These are phyloP conservation scores for Tortrix viridana DNA, from an alignment of 2,888 invertebrate genomes.

Conservation along the genomic window DNA sequence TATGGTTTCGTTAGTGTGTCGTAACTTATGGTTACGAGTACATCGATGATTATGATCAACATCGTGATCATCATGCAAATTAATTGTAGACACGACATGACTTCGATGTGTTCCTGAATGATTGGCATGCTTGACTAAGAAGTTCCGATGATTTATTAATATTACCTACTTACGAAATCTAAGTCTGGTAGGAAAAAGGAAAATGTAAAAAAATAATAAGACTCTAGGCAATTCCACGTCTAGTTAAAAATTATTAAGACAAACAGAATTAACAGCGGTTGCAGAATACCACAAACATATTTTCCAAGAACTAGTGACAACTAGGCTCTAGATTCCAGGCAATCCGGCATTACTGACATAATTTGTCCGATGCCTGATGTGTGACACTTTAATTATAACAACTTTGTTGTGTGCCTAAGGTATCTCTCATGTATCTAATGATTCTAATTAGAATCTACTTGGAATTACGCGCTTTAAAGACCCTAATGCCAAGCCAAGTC, in stretches of 20 bases:
- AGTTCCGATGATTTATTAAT: no score
- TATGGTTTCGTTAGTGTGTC: no score
- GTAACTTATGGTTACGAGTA: background rate
- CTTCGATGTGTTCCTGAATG: background rate
- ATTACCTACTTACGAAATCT: no score
- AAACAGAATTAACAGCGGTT: conserved; percentile 20
- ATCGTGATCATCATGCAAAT: conserved; percentile 2
- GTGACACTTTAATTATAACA: background rate
- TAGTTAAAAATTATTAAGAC: conserved; percentile 1
- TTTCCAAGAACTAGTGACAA: conserved; percentile 5
- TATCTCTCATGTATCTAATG: no score
- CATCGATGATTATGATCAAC: background rate
- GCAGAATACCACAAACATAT: conserved; percentile 22
- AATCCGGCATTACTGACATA: conserved; percentile 12
- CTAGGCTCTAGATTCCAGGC: conserved; percentile 11
- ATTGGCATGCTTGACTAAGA: background rate
- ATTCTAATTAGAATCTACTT: no score
- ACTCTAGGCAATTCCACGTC: background rate
- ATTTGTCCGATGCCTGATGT: conserved; percentile 14
- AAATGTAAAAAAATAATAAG: background rate
- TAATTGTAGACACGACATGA: background rate
- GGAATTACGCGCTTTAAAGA: no score
- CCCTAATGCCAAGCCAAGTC: conserved; percentile 3
- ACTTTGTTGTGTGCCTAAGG: background rate
- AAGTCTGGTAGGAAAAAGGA: no score